phyloP scores from a whole-genome alignment of 1,140 invertebrate genomes.

The Lutraria rhynchaena region DNA sequence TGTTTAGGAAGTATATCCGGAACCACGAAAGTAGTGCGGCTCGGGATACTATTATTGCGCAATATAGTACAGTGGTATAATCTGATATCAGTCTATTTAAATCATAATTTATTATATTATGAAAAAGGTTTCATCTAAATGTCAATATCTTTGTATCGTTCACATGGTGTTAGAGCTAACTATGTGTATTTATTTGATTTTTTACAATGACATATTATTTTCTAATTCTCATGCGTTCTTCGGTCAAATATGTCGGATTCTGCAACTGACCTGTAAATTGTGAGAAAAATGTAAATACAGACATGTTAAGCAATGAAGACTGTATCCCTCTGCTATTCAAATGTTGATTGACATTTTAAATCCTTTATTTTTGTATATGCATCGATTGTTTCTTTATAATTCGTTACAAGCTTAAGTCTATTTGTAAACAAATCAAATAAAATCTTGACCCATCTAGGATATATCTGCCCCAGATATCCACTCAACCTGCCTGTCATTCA shows the following conservation, averaged over 20 bases:
- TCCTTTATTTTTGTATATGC: not conserved
- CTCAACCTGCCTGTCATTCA: not conserved
- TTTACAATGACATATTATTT: conserved; percentile 7
- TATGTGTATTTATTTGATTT: not conserved
- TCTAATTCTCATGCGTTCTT: conserved; percentile 16
- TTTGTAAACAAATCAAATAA: not conserved
- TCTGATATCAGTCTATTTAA: not conserved
- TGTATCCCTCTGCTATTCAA: not conserved
- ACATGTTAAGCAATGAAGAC: not conserved
- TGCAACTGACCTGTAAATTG: not conserved
- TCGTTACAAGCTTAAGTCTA: not conserved
- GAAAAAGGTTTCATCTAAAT: not conserved
- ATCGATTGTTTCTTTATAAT: not conserved
- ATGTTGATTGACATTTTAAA: not conserved
- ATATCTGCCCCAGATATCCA: not conserved
- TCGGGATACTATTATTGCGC: conserved; percentile 2
- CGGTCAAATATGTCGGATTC: conserved; percentile 52
- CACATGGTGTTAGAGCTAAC: not conserved
- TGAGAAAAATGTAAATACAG: conserved; percentile 41
- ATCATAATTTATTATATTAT: not conserved
- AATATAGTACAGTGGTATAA: not conserved
- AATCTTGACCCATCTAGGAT: not conserved
- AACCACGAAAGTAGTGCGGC: conserved; percentile 4
- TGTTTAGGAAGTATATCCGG: not conserved
- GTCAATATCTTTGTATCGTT: not conserved